A percentile compares a stretch with the other conserved stretches of the same genome.
Conservation (phyloP, 1,140 invertebrate species). For the Hestina assimilis region DNA sequence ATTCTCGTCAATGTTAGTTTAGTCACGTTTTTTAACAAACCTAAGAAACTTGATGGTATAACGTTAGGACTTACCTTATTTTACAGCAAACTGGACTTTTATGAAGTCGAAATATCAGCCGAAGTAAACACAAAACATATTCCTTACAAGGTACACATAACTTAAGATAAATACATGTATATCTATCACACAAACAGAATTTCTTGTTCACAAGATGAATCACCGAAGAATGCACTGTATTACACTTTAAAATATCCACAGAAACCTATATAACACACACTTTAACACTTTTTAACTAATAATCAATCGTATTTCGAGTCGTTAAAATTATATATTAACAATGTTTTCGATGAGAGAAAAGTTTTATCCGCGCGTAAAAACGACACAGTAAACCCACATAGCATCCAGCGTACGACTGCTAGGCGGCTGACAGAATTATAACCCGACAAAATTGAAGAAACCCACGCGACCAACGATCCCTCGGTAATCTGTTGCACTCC, state of each 20-base stretch:
- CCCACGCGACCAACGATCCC: slow-evolving; percentile 32
- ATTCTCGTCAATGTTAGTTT: too few relatives aligned
- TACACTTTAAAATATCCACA: slow-evolving; percentile 45
- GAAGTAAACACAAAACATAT: slow-evolving; percentile 38
- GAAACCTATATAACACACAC: slow-evolving; percentile 41
- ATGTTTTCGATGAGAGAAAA: slow-evolving; percentile 51
- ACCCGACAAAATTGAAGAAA: slow-evolving; percentile 52
- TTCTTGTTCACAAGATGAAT: slow-evolving; percentile 70
- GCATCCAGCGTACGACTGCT: slow-evolving; percentile 48
- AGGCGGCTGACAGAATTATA: slow-evolving; percentile 50
- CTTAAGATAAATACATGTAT: slow-evolving; percentile 44
- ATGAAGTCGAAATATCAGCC: slow-evolving; percentile 28
- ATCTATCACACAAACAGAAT: slow-evolving; percentile 56
- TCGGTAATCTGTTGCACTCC: slow-evolving; percentile 40
- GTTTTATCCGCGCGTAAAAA: slow-evolving; percentile 46
- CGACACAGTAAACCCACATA: slow-evolving; percentile 39
- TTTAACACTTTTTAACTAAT: slow-evolving; percentile 30
- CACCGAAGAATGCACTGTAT: slow-evolving; percentile 63
- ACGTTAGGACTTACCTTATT: slow-evolving; percentile 20
- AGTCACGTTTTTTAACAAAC: too few relatives aligned
- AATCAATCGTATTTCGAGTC: slow-evolving; percentile 38
- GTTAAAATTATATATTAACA: slow-evolving; percentile 31
- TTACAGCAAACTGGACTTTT: slow-evolving; percentile 8
- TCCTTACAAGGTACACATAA: slow-evolving; percentile 42
- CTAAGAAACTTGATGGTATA: too few relatives aligned